Base-by-base conservation (phyloP, 1,140 invertebrate species). In the Trinorchestia longiramus region DNA sequence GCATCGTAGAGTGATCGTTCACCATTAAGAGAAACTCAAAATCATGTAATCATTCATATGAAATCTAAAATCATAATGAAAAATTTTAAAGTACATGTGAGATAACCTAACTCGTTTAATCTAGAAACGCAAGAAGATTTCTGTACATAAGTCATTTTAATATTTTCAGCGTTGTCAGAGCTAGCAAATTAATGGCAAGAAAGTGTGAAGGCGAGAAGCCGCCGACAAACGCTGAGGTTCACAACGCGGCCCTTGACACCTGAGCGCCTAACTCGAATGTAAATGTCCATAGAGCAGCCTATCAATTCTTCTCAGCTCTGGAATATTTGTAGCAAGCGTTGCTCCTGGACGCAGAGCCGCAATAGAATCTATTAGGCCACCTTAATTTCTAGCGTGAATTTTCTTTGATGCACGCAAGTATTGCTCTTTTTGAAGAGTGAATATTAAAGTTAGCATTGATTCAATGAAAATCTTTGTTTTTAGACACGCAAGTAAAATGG, bases 291-390 rank as follows among this genome's bases (percentile, higher is more conserved):
- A 40, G 43, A 42, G 44, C 43, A 23, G 43, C 92, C 92, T 1
- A 94, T 94, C 43, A 94, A 47, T 94, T 45, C 41, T 94, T 47
- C 88, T 42, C 62, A 77, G 62, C 62, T 77, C 62, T 36, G 36
- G 62, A 77, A 15, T 77, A 36, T 1, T 1, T 36, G 62, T 28
- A 77, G 15, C 62, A 36, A 3, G 62, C 36, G 62, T 77, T 77
- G 62, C 62, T 19, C 62, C 28, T 77, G 1, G 36, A 36, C 11
- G 62, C 28, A 36, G 62, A 28, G 62, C 28, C 28, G 62, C 28
- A 77, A 77, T 77, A 77, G 62, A 77, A 77, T 36, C 8, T 77
- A 77, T 77, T 77, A 77, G 1, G 62, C 62, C 62, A 77, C 62
- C 47, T 11, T 53, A 77, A 36, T 23, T 36, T 28, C 1, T 36